Percentiles rank a stretch among this genome's conserved stretches.
Evolutionary conservation across 2,113 vertebrate species (phyloP).

Genomic region (Lonchura striata): DNA sequence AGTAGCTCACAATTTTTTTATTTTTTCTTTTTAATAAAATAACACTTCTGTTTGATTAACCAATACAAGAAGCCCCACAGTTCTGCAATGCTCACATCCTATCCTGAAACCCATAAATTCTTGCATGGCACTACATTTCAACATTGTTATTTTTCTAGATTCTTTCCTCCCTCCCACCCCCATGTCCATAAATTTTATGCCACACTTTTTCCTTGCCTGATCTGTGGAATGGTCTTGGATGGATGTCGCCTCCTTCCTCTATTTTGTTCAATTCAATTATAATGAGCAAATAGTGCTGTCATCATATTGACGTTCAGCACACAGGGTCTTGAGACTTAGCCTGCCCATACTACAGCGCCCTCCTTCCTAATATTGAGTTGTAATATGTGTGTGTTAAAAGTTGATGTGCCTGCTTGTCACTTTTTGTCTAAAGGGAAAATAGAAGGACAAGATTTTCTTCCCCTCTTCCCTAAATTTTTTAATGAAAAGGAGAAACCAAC

Average conservation of each 20-base stretch:
- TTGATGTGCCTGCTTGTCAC: neutral
- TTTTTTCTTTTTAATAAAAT: neutral
- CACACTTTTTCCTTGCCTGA: neutral
- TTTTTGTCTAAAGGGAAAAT: neutral
- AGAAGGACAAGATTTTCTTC: neutral
- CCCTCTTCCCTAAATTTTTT: accelerated
- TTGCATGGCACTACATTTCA: neutral
- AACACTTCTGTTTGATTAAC: neutral
- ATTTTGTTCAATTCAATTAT: neutral
- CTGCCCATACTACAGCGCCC: neutral
- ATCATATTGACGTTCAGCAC: accelerated
- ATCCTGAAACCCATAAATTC: neutral
- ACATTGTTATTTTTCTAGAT: neutral
- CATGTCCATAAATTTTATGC: neutral
- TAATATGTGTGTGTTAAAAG: neutral
- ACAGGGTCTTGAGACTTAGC: neutral
- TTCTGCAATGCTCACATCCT: neutral
- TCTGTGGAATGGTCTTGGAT: neutral
- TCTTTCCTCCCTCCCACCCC: neutral
- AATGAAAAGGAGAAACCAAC: neutral
- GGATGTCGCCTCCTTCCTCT: neutral
- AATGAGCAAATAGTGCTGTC: neutral
- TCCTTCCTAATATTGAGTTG: neutral
- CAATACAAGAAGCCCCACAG: neutral
- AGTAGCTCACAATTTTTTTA: neutral